Evolutionary conservation across 2,888 invertebrate species (phyloP), one percentile per base, ranked within the genome.

Genomic region (Anthophora plumipes): DNA sequence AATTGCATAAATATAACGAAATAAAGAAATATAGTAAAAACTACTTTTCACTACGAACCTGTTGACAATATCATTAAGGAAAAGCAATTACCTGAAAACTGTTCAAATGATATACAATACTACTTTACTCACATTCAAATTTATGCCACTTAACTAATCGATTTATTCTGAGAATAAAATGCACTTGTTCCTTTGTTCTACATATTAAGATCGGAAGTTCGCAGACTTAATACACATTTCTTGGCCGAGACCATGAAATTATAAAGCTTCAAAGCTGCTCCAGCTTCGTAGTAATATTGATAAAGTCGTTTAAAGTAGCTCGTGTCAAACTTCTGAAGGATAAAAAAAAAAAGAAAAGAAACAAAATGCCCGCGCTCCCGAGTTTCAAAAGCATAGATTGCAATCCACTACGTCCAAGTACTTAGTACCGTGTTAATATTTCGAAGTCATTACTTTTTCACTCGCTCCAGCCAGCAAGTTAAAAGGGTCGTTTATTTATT

Each of bases 401-500:
- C 48, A 67, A 54, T 60, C 61, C 69, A 12, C 43, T 14, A 20
- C 9, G 66, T 54, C n/a, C 12, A 20, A 48, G 50, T 67, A 64
- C 71, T 79, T 69, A 72, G 54, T 11, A 52, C 48, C n/a, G 31
- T 68, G 75, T 80, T 75, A 76, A 82, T 82, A 80, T 80, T 80
- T 59, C 54, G 22, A 48, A 41, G 50, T 25, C 68, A 66, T 80
- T 76, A 80, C 25, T 66, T 69, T 76, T 82, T 76, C 61, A 76
- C 31, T 52, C 22, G 17, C 20, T 3, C 37, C 50, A 55, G 37
- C 48, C 39, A 20, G 71, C 11, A 63, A 68, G 72, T 57, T 80
- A 55, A 80, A 64, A 80, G 80, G 71, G 25, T 46, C 59, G 50
- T 55, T 82, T 55, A 72, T 71, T 82, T 80, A 80, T 80, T 82